Percentiles rank a stretch among this genome's conserved stretches.
Conservation (phyloP, 2,113 vertebrate genomes). For the Malaclemys terrapin region DNA sequence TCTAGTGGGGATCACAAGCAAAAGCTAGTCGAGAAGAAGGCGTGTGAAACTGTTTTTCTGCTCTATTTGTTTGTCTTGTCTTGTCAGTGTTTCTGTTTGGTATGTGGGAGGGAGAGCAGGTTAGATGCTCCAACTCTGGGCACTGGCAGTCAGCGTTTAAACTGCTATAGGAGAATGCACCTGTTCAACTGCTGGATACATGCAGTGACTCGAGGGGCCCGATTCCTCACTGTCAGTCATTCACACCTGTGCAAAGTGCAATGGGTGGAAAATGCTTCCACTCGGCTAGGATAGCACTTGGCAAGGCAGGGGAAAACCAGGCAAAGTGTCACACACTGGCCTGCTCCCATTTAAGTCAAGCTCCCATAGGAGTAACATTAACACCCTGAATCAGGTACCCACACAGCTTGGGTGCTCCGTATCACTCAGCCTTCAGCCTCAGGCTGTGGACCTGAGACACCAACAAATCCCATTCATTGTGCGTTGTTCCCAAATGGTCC, state of each 20-base stretch:
- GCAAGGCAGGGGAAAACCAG: background rate
- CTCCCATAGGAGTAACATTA: background rate
- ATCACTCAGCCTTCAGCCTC: background rate
- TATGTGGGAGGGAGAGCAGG: background rate
- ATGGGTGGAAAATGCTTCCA: too few relatives aligned
- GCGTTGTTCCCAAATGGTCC: background rate
- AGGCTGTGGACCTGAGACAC: background rate
- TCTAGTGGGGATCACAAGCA: background rate
- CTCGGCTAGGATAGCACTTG: background rate
- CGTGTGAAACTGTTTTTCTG: background rate
- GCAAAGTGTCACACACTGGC: background rate
- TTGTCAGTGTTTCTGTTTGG: background rate
- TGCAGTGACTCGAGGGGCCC: background rate
- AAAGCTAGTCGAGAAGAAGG: background rate
- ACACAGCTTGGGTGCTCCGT: background rate
- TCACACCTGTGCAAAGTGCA: too few relatives aligned
- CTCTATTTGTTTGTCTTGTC: background rate
- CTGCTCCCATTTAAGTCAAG: background rate
- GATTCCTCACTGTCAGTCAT: background rate
- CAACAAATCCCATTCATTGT: background rate
- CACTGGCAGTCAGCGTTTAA: background rate
- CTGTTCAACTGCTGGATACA: background rate
- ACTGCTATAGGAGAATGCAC: background rate
- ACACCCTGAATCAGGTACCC: background rate
- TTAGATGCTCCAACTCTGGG: background rate